Conservation (phyloP, 2,888 invertebrate species). For the Lithosia quadra region DNA sequence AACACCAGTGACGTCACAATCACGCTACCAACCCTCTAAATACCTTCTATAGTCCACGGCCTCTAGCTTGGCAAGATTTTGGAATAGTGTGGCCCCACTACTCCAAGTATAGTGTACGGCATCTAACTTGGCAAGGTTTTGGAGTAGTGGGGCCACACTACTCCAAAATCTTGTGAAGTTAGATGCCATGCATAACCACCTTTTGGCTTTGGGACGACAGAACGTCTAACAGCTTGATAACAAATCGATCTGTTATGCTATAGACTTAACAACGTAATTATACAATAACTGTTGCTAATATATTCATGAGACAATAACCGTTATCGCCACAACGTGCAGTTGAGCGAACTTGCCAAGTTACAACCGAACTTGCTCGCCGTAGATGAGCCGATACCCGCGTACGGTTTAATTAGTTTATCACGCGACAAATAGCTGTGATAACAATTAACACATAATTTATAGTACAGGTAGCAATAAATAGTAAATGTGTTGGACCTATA, state of each 20-base stretch:
- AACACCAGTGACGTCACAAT: no score
- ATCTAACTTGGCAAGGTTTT: no score
- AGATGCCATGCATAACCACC: no score
- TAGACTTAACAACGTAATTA: conserved; percentile 18
- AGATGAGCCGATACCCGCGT: conserved; percentile 33
- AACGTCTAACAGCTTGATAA: background rate
- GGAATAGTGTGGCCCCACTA: no score
- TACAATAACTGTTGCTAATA: conserved; percentile 44
- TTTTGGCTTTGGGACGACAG: no score
- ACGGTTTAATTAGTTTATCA: conserved; percentile 31
- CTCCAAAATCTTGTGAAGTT: no score
- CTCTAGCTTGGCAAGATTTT: no score
- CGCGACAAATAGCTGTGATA: conserved; percentile 37
- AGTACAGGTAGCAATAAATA: conserved; percentile 16
- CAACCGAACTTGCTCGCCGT: conserved; percentile 37
- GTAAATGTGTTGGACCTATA: background rate
- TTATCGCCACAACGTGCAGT: conserved; percentile 46
- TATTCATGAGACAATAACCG: conserved; percentile 63
- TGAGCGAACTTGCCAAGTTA: conserved; percentile 39
- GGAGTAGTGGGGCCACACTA: no score
- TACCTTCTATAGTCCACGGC: no score
- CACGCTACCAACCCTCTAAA: no score
- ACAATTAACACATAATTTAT: conserved; percentile 46
- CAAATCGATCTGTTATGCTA: background rate
- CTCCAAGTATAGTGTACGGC: no score